Evolutionary conservation across 2,888 invertebrate genomes (phyloP).

Genomic region (Tillus elongatus): DNA sequence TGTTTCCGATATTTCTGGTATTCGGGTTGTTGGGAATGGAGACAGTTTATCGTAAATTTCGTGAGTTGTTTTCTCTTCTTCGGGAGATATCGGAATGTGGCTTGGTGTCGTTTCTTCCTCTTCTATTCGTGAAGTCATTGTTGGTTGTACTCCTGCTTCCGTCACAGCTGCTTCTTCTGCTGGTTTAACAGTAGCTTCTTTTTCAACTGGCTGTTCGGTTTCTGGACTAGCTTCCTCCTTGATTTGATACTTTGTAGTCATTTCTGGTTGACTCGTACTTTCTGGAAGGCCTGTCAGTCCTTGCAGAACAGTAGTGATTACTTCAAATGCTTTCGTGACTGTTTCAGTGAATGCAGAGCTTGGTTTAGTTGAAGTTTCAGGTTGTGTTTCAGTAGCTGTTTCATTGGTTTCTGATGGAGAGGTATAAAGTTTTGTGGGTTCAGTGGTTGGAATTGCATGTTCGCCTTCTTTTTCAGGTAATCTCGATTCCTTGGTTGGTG

Average conservation of each 20-base stretch:
- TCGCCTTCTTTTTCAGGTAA: not conserved
- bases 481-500: not conserved
- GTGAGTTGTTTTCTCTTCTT: too few relatives aligned
- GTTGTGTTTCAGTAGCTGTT: constrained; percentile 2
- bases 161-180: constrained; percentile 9
- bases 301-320: constrained; percentile 17
- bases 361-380: not conserved
- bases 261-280: too few relatives aligned
- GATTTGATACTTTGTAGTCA: not conserved
- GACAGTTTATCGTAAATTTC: too few relatives aligned
- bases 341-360: constrained; percentile 14
- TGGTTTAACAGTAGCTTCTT: constrained; percentile 10
- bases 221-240: constrained; percentile 8
- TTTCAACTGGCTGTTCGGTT: constrained; percentile 9
- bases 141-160: constrained; percentile 9
- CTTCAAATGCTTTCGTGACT: constrained; percentile 10
- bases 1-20: too few relatives aligned
- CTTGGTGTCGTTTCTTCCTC: constrained; percentile 8
- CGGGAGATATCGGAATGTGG: too few relatives aligned
- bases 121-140: constrained; percentile 7
- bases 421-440: constrained; percentile 1
- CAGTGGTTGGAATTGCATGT: not conserved
- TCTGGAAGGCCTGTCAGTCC: too few relatives aligned
- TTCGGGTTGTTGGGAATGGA: too few relatives aligned
- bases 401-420: not conserved